Conservation (phyloP, 2,888 invertebrate genomes). For the Aphidoletes aphidimyza region DNA sequence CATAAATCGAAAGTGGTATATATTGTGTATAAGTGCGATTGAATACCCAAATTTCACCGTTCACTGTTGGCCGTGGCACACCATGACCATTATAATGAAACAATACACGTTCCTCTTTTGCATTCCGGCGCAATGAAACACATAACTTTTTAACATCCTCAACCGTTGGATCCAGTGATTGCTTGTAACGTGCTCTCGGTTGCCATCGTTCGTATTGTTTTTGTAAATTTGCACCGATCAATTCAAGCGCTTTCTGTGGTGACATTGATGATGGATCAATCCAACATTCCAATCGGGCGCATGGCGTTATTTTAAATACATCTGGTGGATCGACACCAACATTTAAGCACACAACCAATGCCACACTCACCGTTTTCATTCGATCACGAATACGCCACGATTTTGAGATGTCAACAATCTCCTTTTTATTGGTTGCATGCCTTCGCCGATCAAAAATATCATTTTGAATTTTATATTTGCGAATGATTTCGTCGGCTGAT, state of each 20-base stretch:
- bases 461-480: neutral
- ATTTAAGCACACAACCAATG: constrained; percentile 95
- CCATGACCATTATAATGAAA: constrained; percentile 99
- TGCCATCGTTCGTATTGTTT: constrained; percentile 99
- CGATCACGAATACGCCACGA: constrained; percentile 94
- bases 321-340: constrained; percentile 99
- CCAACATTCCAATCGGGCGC: constrained; percentile 97
- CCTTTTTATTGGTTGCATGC: constrained; percentile 38
- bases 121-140: constrained; percentile 91
- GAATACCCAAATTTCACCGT: constrained; percentile 99
- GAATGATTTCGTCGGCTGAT: neutral
- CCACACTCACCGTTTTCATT: constrained; percentile 99
- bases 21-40: constrained; percentile 98
- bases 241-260: constrained; percentile 90
- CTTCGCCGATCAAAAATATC: constrained; percentile 31
- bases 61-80: constrained; percentile 95
- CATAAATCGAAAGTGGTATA: constrained; percentile 97
- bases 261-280: constrained; percentile 91
- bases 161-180: constrained; percentile 94
- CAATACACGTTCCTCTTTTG: constrained; percentile 96
- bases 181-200: constrained; percentile 96
- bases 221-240: constrained; percentile 90
- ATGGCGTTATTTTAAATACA: constrained; percentile 95
- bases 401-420: constrained; percentile 62
- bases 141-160: constrained; percentile 98